Conservation (phyloP, 2,888 invertebrate genomes). For the Tetropium fuscum region DNA sequence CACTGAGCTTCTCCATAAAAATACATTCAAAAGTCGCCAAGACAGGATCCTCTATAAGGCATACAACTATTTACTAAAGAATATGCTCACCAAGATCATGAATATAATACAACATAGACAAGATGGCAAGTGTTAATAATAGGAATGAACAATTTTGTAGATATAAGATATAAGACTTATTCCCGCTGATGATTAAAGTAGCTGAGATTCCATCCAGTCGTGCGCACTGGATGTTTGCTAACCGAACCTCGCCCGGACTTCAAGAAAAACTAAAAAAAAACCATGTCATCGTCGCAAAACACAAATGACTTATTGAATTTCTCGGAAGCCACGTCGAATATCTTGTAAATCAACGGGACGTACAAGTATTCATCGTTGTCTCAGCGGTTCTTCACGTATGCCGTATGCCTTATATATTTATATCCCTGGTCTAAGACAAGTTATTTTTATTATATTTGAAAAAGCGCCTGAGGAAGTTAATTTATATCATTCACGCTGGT, state of each 20-base stretch:
- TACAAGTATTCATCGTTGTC: constrained; percentile 27
- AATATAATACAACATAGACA: no score
- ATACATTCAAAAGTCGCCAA: no score
- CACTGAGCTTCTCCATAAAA: no score
- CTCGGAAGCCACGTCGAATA: constrained; percentile 31
- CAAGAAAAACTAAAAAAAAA: constrained; percentile 1
- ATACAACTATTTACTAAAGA: no score
- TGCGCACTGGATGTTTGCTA: background rate
- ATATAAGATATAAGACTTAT: no score
- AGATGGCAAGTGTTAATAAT: no score
- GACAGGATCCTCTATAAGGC: no score
- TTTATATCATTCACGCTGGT: constrained; percentile 1
- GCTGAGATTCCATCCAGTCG: constrained; percentile 4
- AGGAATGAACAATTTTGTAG: no score
- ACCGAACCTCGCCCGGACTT: constrained; percentile 1
- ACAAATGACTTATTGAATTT: constrained; percentile 20
- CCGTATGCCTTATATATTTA: constrained; percentile 32
- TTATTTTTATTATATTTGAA: constrained; percentile 21
- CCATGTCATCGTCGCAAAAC: constrained; percentile 13
- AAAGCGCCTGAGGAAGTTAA: constrained; percentile 18
- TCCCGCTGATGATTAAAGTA: background rate
- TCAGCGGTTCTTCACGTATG: constrained; percentile 28
- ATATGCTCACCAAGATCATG: no score
- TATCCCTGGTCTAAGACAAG: constrained; percentile 7
- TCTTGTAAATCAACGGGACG: constrained; percentile 30